Conservation (phyloP, 2,888 invertebrate species). For the Tenthredo scrophulariae region DNA sequence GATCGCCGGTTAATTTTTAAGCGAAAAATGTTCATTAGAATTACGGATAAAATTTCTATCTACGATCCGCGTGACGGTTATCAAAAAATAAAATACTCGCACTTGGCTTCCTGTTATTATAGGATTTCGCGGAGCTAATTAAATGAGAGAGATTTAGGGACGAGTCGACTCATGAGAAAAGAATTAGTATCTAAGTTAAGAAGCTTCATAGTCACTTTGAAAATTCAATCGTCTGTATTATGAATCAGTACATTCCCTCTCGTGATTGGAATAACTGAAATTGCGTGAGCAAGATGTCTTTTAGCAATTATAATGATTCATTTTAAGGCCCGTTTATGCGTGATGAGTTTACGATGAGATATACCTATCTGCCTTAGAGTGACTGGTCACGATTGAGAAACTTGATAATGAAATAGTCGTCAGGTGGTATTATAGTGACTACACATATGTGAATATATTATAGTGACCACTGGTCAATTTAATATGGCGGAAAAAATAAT, state of each 20-base stretch:
- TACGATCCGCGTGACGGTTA: background rate
- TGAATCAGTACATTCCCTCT: conserved; percentile 21
- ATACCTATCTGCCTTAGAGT: background rate
- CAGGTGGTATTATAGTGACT: background rate
- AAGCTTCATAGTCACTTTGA: background rate
- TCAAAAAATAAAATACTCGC: background rate
- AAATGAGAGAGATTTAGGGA: background rate
- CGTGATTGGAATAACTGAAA: conserved; percentile 12
- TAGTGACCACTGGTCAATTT: background rate
- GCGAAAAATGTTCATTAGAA: too few relatives aligned
- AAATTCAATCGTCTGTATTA: conserved; percentile 8
- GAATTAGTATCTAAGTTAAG: background rate
- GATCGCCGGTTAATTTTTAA: background rate
- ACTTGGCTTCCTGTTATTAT: background rate
- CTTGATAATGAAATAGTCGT: background rate
- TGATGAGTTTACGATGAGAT: background rate
- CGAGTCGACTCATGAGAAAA: background rate
- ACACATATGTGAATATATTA: background rate
- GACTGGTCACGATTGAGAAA: background rate
- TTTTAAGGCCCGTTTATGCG: background rate
- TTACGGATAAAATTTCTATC: background rate
- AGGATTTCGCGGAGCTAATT: background rate
- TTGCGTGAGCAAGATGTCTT: background rate
- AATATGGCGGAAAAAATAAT: too few relatives aligned
- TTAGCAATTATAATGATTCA: conserved; percentile 36